phyloP scores from a whole-genome alignment of 2,888 invertebrate species.

The Thera britannica region DNA sequence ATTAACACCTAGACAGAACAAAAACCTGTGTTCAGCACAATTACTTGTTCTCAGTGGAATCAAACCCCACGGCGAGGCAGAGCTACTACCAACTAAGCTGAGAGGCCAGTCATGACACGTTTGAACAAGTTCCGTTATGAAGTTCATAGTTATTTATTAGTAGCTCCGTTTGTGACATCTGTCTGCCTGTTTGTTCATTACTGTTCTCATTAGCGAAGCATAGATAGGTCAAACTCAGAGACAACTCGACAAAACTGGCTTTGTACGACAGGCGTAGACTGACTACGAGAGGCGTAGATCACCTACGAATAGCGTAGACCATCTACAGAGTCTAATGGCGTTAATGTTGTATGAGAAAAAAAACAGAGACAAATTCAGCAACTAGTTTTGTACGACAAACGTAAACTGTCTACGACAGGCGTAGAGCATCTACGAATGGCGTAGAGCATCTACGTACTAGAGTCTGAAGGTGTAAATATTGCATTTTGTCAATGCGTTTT shows the following conservation, averaged over 20 bases:
- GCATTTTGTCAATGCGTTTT: too few species aligned
- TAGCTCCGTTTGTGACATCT: slow-evolving; percentile 27
- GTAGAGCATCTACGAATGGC: slow-evolving; percentile 5
- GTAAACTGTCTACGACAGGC: neutral
- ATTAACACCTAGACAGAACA: too few species aligned
- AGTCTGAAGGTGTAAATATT: too few species aligned
- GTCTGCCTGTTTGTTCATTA: slow-evolving; percentile 32
- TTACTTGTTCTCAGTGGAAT: too few species aligned
- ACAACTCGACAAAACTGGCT: neutral
- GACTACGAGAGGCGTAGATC: slow-evolving; percentile 1
- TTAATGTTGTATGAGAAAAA: too few species aligned
- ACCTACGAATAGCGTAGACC: slow-evolving; percentile 4
- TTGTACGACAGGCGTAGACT: neutral
- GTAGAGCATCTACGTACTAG: neutral
- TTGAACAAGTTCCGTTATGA: slow-evolving; percentile 4
- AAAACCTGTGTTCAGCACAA: too few species aligned
- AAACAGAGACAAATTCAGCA: too few species aligned
- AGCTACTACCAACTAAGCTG: too few species aligned
- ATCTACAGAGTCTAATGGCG: too few species aligned
- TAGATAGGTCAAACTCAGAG: slow-evolving; percentile 17
- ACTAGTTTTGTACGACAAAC: neutral
- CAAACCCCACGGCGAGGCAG: too few species aligned
- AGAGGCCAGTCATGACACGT: neutral
- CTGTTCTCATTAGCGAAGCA: slow-evolving; percentile 26
- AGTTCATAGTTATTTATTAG: slow-evolving; percentile 23